Evolutionary conservation across 2,888 invertebrate genomes (phyloP).

Genomic region (Epinotia bilunana): DNA sequence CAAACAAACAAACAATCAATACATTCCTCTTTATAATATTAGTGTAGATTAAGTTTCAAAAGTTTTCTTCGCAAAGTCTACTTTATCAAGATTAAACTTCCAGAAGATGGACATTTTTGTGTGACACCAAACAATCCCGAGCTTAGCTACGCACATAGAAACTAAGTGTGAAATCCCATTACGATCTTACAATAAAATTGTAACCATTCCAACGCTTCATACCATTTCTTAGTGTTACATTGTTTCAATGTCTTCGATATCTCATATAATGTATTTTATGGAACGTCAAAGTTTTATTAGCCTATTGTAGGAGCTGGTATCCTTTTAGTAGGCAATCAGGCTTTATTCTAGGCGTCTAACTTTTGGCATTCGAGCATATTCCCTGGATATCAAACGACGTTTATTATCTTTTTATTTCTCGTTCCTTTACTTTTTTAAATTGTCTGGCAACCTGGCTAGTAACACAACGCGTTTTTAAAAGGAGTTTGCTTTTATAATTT

Average conservation of each 20-base stretch:
- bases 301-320: conserved; percentile 22
- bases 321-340: conserved; percentile 30
- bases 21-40: no score
- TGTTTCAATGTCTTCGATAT: conserved; percentile 28
- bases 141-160: no score
- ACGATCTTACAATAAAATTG: not conserved
- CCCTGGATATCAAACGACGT: conserved; percentile 18
- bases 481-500: no score
- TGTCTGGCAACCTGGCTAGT: not conserved
- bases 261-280: conserved; percentile 35
- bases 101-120: no score
- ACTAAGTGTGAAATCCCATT: no score
- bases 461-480: not conserved
- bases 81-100: no score
- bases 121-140: no score
- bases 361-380: conserved; percentile 25
- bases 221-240: conserved; percentile 27
- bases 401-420: conserved; percentile 5
- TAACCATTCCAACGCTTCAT: not conserved
- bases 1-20: no score
- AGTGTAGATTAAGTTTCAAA: no score
- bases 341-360: conserved; percentile 35
- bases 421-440: not conserved
- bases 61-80: no score
- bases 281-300: conserved; percentile 39